phyloP scores from a whole-genome alignment of 2,888 invertebrate species.

The Ophion ellenae region DNA sequence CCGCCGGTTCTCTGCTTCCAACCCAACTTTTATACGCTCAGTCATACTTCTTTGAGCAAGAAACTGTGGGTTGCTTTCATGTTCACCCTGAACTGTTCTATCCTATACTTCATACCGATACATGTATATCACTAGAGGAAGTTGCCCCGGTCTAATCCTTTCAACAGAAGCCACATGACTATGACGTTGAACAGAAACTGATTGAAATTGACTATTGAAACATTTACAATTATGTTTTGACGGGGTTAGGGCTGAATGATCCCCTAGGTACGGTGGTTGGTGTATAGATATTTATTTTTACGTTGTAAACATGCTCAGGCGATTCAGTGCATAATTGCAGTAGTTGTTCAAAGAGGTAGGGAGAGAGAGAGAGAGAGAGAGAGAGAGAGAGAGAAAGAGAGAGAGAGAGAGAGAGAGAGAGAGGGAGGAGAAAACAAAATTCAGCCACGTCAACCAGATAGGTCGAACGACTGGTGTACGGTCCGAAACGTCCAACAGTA shows the following conservation, averaged over 20 bases:
- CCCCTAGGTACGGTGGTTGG: too few relatives aligned
- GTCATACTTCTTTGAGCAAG: constrained; percentile 40
- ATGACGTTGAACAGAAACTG: constrained; percentile 50
- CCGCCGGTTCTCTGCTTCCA: constrained; percentile 7
- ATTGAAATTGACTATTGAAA: constrained; percentile 30
- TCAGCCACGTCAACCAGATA: constrained; percentile 66
- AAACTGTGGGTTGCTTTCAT: constrained; percentile 44
- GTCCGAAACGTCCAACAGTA: constrained; percentile 64
- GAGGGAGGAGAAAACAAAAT: constrained; percentile 58
- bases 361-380: not conserved
- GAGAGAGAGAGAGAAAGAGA: not conserved
- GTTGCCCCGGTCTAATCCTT: constrained; percentile 20
- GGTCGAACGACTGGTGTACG: constrained; percentile 64
- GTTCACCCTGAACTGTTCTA: constrained; percentile 33
- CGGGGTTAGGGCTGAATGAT: too few relatives aligned
- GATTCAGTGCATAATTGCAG: too few relatives aligned
- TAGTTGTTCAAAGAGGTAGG: constrained; percentile 20
- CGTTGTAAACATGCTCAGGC: too few relatives aligned
- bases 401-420: constrained; percentile 14
- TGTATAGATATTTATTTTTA: too few relatives aligned
- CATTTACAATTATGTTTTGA: too few relatives aligned
- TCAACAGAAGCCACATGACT: constrained; percentile 28
- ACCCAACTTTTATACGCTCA: not conserved
- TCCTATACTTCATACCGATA: constrained; percentile 7
- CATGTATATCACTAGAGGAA: constrained; percentile 5